Percentiles rank a stretch among this genome's conserved stretches.
Conservation (phyloP, 2,888 invertebrate genomes). For the Parnassius mnemosyne region DNA sequence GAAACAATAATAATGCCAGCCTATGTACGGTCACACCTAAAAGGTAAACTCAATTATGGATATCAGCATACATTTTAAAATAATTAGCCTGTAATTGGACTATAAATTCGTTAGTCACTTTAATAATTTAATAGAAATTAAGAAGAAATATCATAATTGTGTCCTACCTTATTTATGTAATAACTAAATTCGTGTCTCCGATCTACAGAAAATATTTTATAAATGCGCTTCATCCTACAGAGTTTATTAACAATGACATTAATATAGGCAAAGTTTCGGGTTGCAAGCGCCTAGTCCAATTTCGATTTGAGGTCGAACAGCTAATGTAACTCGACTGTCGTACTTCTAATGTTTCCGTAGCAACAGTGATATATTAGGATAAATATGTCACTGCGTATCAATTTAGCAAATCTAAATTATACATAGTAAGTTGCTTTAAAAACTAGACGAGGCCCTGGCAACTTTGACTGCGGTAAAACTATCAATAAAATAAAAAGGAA, state of each 20-base stretch:
- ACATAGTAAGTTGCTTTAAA: no score
- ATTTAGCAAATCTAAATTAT: no score
- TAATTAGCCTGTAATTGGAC: conserved; percentile 30
- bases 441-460: no score
- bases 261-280: conserved; percentile 18
- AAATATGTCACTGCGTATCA: not conserved
- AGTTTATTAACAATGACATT: conserved; percentile 15
- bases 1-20: conserved; percentile 39
- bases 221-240: not conserved
- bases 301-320: conserved; percentile 13
- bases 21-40: conserved; percentile 39
- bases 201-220: not conserved
- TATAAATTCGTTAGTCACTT: no score
- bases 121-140: no score
- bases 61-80: conserved; percentile 36
- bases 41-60: conserved; percentile 37
- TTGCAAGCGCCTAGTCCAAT: conserved; percentile 18
- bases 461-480: no score
- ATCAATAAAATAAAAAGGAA: no score
- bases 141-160: no score
- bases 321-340: conserved; percentile 13
- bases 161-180: no score
- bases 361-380: not conserved
- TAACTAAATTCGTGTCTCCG: no score
- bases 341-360: conserved; percentile 6